Conservation (phyloP, 2,113 vertebrate species). For the Lepus timidus region DNA sequence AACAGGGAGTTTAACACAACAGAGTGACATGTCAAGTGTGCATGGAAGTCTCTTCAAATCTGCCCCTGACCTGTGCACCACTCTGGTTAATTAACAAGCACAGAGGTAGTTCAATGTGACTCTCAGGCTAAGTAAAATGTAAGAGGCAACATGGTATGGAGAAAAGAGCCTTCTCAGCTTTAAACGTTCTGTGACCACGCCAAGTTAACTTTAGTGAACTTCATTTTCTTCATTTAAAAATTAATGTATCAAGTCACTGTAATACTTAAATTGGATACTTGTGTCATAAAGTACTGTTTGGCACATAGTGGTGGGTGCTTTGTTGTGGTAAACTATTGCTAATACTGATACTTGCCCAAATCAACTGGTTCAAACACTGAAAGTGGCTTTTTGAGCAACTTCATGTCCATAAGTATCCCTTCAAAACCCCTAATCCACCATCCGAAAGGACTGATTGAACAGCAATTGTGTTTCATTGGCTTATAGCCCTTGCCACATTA, state of each 20-base stretch:
- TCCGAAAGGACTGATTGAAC: neutral
- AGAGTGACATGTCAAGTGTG: neutral
- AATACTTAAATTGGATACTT: neutral
- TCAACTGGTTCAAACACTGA: neutral
- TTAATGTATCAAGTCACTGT: neutral
- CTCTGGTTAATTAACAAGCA: neutral
- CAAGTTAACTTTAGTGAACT: neutral
- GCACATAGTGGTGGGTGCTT: neutral
- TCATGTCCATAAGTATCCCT: neutral
- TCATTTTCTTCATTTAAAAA: slow-evolving; percentile 15
- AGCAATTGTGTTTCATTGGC: neutral
- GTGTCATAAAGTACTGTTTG: neutral
- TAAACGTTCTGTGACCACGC: neutral
- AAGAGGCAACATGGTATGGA: neutral
- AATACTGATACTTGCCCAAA: neutral
- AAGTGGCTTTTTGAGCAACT: slow-evolving; percentile 6
- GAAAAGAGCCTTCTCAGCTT: neutral
- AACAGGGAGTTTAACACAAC: neutral
- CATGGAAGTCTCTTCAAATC: neutral
- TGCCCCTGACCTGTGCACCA: neutral
- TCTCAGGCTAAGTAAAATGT: neutral
- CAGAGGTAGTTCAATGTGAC: neutral
- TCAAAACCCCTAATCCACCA: neutral
- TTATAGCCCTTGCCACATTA: neutral
- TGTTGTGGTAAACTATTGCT: neutral